Evolutionary conservation across 2,113 vertebrate species (phyloP).

Genomic region (Hirundichthys speculiger): DNA sequence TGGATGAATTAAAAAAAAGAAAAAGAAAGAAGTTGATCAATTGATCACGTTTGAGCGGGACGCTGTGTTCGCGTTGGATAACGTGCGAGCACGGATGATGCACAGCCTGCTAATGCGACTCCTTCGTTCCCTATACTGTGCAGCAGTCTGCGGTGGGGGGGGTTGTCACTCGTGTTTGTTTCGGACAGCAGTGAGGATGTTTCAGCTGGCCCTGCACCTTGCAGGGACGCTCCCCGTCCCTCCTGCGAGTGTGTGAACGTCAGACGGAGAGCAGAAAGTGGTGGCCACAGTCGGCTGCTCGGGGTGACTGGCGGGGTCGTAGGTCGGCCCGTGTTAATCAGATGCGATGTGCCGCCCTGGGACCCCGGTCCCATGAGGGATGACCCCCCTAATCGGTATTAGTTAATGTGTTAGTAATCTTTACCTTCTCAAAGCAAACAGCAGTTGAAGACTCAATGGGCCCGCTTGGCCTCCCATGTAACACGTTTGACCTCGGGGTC

Average conservation of each 20-base stretch:
- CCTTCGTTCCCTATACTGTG: neutral
- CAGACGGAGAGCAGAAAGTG: constrained; percentile 43
- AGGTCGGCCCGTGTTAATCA: constrained; percentile 80
- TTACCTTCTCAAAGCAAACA: constrained; percentile 96
- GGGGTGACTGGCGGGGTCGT: constrained; percentile 70
- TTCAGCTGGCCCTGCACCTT: constrained; percentile 51
- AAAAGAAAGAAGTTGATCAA: neutral
- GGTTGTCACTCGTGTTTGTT: neutral
- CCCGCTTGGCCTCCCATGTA: constrained; percentile 86
- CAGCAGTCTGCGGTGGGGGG: too few species aligned
- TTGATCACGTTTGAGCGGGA: neutral
- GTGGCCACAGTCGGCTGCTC: constrained; percentile 64
- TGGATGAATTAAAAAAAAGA: too few species aligned
- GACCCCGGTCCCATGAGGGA: constrained; percentile 84
- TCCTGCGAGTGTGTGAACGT: constrained; percentile 3
- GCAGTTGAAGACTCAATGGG: constrained; percentile 81
- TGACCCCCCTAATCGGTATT: constrained; percentile 88
- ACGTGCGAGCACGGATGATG: neutral
- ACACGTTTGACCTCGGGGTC: constrained; percentile 89
- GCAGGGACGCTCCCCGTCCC: constrained; percentile 12
- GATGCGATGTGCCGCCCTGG: constrained; percentile 71
- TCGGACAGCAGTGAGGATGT: constrained; percentile 12
- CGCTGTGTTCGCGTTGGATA: neutral
- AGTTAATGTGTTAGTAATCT: constrained; percentile 94
- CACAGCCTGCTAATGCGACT: neutral